phyloP scores from a whole-genome alignment of 2,113 vertebrate genomes.

The Lamprotornis superbus region DNA sequence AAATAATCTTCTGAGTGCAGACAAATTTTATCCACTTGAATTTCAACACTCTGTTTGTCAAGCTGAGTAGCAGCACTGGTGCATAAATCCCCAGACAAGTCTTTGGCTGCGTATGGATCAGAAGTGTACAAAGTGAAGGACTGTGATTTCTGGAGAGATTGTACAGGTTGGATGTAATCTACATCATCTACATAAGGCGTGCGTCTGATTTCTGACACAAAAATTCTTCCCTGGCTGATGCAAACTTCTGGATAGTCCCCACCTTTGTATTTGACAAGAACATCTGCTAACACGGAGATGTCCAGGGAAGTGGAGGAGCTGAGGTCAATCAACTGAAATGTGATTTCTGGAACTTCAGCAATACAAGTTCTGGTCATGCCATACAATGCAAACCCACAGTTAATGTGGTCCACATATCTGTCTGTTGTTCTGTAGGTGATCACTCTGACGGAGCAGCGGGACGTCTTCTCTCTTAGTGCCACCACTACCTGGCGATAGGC shows the following conservation, averaged over 20 bases:
- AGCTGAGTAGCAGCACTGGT: not conserved
- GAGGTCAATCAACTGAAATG: slow-evolving; percentile 85
- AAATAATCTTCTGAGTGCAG: slow-evolving; percentile 86
- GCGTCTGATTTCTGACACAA: slow-evolving; percentile 61
- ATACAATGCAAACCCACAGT: slow-evolving; percentile 78
- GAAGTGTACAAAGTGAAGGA: slow-evolving; percentile 75
- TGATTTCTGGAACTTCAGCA: slow-evolving; percentile 73
- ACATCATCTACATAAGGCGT: slow-evolving; percentile 55
- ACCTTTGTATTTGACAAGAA: slow-evolving; percentile 70
- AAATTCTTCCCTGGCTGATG: slow-evolving; percentile 76
- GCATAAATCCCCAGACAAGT: slow-evolving; percentile 67
- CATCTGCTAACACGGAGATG: slow-evolving; percentile 71
- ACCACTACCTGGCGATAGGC: slow-evolving; percentile 78
- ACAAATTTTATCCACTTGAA: slow-evolving; percentile 76
- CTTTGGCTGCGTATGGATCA: slow-evolving; percentile 67
- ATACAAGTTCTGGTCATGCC: slow-evolving; percentile 83
- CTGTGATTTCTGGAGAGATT: not conserved
- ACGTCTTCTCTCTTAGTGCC: slow-evolving; percentile 64
- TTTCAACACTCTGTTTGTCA: slow-evolving; percentile 66
- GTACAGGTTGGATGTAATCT: not conserved
- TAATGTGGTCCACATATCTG: slow-evolving; percentile 75
- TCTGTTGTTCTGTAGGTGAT: slow-evolving; percentile 82
- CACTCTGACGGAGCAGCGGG: slow-evolving; percentile 57
- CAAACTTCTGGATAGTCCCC: slow-evolving; percentile 77
- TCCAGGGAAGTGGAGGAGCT: slow-evolving; percentile 75